Conservation (phyloP, 1,140 invertebrate species). For the Spodoptera frugiperda region DNA sequence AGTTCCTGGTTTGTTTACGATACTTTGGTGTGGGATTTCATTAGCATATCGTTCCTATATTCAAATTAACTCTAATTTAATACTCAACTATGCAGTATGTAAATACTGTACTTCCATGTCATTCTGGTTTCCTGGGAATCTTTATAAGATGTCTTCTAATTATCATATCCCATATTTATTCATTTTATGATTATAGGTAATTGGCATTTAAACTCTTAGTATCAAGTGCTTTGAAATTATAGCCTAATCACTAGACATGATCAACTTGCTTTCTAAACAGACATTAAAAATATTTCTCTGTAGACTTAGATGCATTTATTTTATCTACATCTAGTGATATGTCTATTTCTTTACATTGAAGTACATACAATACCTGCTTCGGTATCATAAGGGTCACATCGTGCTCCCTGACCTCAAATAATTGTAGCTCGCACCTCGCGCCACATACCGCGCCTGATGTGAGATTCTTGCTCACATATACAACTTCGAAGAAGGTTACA, state of each 20-base stretch:
- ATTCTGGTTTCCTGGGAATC: no score
- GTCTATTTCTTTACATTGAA: not conserved
- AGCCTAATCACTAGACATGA: no score
- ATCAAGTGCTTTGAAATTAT: no score
- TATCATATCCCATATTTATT: no score
- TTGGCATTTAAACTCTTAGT: not conserved
- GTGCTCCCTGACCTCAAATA: conserved; percentile 44
- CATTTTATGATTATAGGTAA: no score
- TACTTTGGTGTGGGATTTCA: not conserved
- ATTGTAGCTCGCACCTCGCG: conserved; percentile 38
- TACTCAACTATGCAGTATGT: no score
- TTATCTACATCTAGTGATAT: not conserved
- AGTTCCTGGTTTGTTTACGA: not conserved
- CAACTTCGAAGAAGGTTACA: conserved; percentile 25
- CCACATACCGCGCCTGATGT: conserved; percentile 22
- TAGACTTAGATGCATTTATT: not conserved
- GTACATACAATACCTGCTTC: conserved; percentile 6
- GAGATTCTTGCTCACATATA: conserved; percentile 34
- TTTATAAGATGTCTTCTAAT: no score
- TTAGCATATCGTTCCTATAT: not conserved
- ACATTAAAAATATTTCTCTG: not conserved
- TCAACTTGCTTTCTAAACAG: no score
- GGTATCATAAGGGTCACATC: conserved; percentile 32
- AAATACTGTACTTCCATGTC: no score
- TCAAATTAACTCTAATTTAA: not conserved